Percentiles rank a stretch among this genome's conserved stretches.
These are phyloP conservation scores for Rapana venosa DNA, from an alignment of 2,888 invertebrate genomes.

Conservation along the genomic window DNA sequence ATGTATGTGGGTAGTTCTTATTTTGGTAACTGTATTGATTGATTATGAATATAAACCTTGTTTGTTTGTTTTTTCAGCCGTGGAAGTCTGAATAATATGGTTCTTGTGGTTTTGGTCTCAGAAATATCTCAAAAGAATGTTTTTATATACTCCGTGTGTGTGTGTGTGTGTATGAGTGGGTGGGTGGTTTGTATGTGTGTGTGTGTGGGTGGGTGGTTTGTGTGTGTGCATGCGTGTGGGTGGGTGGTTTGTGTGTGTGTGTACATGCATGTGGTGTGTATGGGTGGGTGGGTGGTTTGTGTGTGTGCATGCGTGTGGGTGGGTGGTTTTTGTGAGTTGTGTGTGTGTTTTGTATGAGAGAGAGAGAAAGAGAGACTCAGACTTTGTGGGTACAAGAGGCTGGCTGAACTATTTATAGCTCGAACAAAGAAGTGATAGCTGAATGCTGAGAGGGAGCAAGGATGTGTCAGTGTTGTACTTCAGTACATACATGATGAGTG, in stretches of 20 bases:
- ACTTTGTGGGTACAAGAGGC: background rate
- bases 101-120: conserved; percentile 24
- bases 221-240: background rate
- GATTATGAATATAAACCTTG: background rate
- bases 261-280: background rate
- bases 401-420: conserved; percentile 8
- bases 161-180: background rate
- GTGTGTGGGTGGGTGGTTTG: background rate
- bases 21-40: background rate
- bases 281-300: background rate
- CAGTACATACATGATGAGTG: background rate
- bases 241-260: background rate
- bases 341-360: background rate
- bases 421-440: background rate
- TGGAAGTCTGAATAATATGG: background rate
- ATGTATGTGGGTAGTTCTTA: background rate
- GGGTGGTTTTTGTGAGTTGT: background rate
- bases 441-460: background rate
- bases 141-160: background rate
- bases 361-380: background rate
- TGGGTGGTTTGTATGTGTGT: background rate
- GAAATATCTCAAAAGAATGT: background rate
- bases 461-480: conserved; percentile 7
- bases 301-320: background rate
- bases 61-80: background rate